Percentiles rank a stretch among this genome's conserved stretches.
phyloP scores from a whole-genome alignment of 1,140 invertebrate genomes.

The Penaeus indicus region DNA sequence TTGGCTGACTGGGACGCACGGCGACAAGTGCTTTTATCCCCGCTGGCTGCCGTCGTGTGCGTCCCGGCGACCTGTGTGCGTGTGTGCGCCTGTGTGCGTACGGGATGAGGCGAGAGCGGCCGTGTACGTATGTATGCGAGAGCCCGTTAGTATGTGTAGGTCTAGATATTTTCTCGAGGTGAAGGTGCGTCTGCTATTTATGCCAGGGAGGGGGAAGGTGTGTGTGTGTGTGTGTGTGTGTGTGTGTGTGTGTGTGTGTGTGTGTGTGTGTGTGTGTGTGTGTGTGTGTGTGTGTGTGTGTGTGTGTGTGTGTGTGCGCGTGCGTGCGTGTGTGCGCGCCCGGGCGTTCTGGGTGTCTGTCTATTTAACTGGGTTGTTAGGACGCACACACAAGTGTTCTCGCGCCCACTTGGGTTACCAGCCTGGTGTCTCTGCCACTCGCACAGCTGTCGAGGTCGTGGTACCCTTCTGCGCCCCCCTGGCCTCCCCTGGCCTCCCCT shows the following conservation, averaged over 20 bases:
- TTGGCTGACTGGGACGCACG: conserved; percentile 44
- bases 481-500: not conserved
- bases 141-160: conserved; percentile 31
- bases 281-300: conserved; percentile 3
- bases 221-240: conserved; percentile 37
- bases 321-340: too few species aligned
- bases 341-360: conserved; percentile 19
- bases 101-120: too few species aligned
- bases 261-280: not conserved
- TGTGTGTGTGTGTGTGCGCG: too few species aligned
- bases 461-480: not conserved
- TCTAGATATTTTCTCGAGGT: not conserved
- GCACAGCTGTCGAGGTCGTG: conserved; percentile 46
- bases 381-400: conserved; percentile 48
- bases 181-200: not conserved
- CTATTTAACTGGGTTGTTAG: conserved; percentile 25
- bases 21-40: conserved; percentile 56
- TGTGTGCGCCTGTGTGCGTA: conserved; percentile 19
- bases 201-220: not conserved
- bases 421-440: conserved; percentile 24
- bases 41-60: conserved; percentile 35
- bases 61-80: conserved; percentile 11
- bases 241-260: conserved; percentile 11
- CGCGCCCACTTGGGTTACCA: conserved; percentile 47
- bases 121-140: conserved; percentile 42